A percentile compares a stretch with the other conserved stretches of the same genome.
phyloP scores from a whole-genome alignment of 2,888 invertebrate species.

The Tetranychus truncatus region DNA sequence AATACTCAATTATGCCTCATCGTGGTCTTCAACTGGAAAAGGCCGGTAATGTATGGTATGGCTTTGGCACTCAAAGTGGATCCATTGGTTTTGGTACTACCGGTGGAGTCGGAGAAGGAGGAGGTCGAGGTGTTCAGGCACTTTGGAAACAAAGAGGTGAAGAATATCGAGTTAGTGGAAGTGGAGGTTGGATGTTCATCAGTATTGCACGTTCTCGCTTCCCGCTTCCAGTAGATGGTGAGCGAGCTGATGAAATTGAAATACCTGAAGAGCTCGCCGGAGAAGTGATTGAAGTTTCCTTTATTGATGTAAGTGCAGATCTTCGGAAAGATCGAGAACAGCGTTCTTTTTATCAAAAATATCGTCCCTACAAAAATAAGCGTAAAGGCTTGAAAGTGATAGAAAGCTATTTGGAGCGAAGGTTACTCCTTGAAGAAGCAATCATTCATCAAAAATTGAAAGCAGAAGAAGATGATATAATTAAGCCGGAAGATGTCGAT shows the following conservation, averaged over 20 bases:
- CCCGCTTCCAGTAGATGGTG: neutral
- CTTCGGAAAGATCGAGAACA: slow-evolving; percentile 1
- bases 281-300: neutral
- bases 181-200: slow-evolving; percentile 90
- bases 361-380: neutral
- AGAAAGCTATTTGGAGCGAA: neutral
- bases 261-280: slow-evolving; percentile 16
- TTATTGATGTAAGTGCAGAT: slow-evolving; percentile 3
- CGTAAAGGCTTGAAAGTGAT: neutral
- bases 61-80: neutral
- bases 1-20: slow-evolving; percentile 50
- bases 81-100: slow-evolving; percentile 16
- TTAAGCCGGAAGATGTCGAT: neutral
- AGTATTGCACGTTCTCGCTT: neutral
- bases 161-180: slow-evolving; percentile 85
- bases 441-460: neutral
- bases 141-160: slow-evolving; percentile 95
- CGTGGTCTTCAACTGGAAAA: neutral
- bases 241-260: slow-evolving; percentile 14
- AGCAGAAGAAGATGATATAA: neutral
- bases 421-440: neutral
- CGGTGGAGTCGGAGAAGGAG: slow-evolving; percentile 16
- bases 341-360: neutral
- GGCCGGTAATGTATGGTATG: neutral
- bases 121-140: slow-evolving; percentile 30